phyloP scores from a whole-genome alignment of 2,113 vertebrate species.

The Mungos mungo region DNA sequence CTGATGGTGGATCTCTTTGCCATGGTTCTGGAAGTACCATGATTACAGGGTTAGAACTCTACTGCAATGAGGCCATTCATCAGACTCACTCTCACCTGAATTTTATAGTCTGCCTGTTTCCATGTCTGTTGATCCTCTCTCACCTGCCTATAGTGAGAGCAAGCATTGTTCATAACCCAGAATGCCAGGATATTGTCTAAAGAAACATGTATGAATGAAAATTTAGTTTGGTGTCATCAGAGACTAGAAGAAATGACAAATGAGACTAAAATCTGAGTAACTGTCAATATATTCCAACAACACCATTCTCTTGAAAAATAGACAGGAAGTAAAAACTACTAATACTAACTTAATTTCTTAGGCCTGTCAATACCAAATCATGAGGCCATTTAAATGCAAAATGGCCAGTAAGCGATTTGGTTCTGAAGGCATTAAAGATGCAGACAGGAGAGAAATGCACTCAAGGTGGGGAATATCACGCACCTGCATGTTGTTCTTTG shows the following conservation, averaged over 20 bases:
- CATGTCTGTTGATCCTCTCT: not conserved
- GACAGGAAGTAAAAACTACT: conserved; percentile 4
- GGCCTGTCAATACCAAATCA: conserved; percentile 25
- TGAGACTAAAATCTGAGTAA: not conserved
- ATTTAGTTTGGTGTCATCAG: not conserved
- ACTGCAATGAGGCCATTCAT: not conserved
- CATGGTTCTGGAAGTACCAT: not conserved
- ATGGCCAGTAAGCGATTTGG: not conserved
- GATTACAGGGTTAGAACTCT: not conserved
- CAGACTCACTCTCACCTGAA: not conserved
- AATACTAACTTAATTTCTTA: conserved; percentile 44
- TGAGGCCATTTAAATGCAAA: conserved; percentile 26
- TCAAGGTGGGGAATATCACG: not conserved
- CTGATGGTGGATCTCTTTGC: not conserved
- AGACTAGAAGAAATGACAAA: conserved; percentile 25
- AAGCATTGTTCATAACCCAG: not conserved
- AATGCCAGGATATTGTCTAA: not conserved
- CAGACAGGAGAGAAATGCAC: not conserved
- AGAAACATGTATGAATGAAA: not conserved
- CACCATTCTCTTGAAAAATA: not conserved
- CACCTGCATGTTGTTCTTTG: not conserved
- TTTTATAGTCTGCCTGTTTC: not conserved
- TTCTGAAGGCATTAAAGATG: conserved; percentile 20
- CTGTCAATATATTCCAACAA: not conserved
- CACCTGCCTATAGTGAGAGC: not conserved